Base-by-base conservation (phyloP, 2,113 vertebrate species). In the Ammodytes marinus region DNA sequence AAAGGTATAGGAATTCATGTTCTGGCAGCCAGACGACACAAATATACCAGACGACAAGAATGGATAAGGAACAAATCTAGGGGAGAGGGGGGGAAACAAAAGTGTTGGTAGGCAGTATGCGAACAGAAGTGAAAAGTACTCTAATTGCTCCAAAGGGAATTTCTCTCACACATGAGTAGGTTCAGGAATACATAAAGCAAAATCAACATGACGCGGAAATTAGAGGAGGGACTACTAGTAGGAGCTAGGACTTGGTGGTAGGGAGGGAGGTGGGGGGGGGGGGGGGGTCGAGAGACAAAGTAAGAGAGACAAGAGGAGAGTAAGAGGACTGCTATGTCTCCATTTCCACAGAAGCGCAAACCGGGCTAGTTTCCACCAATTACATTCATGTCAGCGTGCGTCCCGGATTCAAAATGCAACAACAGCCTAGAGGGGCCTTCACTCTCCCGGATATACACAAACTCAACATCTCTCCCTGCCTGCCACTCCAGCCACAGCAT, bases 291-390 rank as follows among this genome's bases (percentile, higher is more conserved):
- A 77, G 17, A 84, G 72, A 74, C 49, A 83, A 79, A 88, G 79
- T 82, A 7, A 55, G 61, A 71, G 64, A 85, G 83, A 80, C 74
- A 17, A 27, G 27, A 27, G 27, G 79, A 69, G 74, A 81, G 63
- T 77, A 59, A 88, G 79, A 74, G 74, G 55, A 66, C 76, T n/a
- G 66, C 83, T 69, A 69, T 80, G 82, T 87, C 86, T 91, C 81
- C 72, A 72, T 89, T 90, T 85, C 76, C 77, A 85, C 49, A 42
- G 55, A 67, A 77, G 58, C 83, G 82, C 87, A 84, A 86, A 76
- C 88, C 50, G 59, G 88, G 88, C 83, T 88, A 91, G 86, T 94
- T 95, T 94, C 92, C 89, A 87, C 92, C 93, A 92, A 93, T 95
- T 95, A 95, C 90, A 88, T 93, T 88, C 88, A 90, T 86, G 91